A percentile compares a stretch with the other conserved stretches of the same genome.
These are phyloP conservation scores for Nixonia krombeini DNA, from an alignment of 1,140 invertebrate genomes.

Conservation along the genomic window DNA sequence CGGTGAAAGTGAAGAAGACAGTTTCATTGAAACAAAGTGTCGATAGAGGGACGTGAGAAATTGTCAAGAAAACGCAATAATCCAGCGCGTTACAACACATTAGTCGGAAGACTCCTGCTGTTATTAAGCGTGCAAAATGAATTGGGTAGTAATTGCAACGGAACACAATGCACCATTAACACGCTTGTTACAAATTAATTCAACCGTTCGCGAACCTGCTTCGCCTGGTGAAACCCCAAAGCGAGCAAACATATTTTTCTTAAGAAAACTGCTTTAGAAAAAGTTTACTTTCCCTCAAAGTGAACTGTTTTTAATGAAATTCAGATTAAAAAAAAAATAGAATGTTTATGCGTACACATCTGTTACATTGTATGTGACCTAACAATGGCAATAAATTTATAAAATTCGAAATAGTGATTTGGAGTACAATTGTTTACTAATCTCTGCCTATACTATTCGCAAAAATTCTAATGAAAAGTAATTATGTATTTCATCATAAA, in stretches of 20 bases:
- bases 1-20: constrained; percentile 19
- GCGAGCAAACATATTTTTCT: neutral
- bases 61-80: constrained; percentile 32
- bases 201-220: constrained; percentile 50
- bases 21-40: constrained; percentile 22
- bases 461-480: no score
- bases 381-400: no score
- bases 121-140: constrained; percentile 50
- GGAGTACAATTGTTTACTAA: no score
- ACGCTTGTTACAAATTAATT: constrained; percentile 57
- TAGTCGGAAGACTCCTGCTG: constrained; percentile 42
- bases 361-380: no score
- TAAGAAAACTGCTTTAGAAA: neutral
- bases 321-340: no score
- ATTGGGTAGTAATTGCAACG: constrained; percentile 51
- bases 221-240: neutral
- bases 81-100: constrained; percentile 31
- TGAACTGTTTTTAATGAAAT: no score
- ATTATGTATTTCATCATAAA: no score
- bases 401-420: no score
- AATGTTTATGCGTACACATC: no score
- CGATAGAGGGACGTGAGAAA: constrained; percentile 11
- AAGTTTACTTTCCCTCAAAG: no score
- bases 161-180: constrained; percentile 48
- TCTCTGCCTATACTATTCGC: no score